Evolutionary conservation across 1,140 invertebrate genomes (phyloP).

Genomic region (Psilanteris sp.): DNA sequence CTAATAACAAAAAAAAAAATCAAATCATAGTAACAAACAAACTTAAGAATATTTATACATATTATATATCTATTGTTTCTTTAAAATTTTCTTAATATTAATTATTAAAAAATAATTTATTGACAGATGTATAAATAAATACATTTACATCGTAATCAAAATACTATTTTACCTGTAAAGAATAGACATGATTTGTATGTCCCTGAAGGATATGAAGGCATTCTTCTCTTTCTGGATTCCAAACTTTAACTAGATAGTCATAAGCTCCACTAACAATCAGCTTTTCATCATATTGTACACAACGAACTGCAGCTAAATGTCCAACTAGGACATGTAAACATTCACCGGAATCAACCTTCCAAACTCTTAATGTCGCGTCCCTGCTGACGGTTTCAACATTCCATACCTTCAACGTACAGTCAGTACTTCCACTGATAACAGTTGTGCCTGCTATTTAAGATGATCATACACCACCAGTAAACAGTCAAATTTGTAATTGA

Average conservation of each 20-base stretch:
- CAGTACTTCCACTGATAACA: conserved; percentile 98
- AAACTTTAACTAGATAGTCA: conserved; percentile 99
- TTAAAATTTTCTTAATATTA: no score
- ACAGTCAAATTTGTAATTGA: no score
- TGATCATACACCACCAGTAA: conserved; percentile 99
- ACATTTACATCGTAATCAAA: no score
- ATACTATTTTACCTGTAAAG: conserved; percentile 97
- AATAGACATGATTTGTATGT: conserved; percentile 99
- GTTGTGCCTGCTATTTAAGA: conserved; percentile 96
- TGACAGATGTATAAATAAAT: no score
- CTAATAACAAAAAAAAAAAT: no score
- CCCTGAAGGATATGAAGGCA: conserved; percentile 97
- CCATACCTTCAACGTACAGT: conserved; percentile 98
- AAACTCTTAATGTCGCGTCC: conserved; percentile 96
- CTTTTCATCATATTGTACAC: conserved; percentile 98
- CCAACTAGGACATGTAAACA: conserved; percentile 96
- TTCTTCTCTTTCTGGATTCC: conserved; percentile 97
- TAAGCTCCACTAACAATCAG: conserved; percentile 98
- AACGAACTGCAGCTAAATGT: conserved; percentile 97
- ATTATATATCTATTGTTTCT: no score
- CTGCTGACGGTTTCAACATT: conserved; percentile 97
- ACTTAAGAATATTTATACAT: no score
- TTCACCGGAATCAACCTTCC: conserved; percentile 95
- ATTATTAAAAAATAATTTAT: no score
- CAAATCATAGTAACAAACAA: no score